Conservation (phyloP, 2,113 vertebrate species). For the Diadophis punctatus region DNA sequence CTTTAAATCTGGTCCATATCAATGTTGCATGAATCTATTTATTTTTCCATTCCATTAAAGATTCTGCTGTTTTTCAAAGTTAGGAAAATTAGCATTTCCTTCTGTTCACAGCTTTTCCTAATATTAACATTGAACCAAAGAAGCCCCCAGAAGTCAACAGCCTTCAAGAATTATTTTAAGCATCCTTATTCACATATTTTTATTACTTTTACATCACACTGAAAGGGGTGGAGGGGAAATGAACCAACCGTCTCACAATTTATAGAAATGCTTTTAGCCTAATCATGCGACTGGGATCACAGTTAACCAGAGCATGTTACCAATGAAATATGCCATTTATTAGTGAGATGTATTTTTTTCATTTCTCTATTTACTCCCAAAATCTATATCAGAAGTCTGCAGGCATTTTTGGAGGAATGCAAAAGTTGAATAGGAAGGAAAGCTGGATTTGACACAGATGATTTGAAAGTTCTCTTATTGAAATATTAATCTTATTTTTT, state of each 20-base stretch:
- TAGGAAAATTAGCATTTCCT: neutral
- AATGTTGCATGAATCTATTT: neutral
- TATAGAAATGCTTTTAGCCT: neutral
- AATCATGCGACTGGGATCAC: neutral
- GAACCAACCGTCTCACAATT: neutral
- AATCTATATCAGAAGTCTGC: neutral
- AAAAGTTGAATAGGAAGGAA: neutral
- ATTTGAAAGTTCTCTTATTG: neutral
- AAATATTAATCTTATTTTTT: neutral
- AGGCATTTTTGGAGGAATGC: neutral
- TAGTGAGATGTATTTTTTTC: neutral
- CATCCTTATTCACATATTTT: neutral
- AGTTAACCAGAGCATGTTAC: neutral
- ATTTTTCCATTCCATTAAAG: neutral
- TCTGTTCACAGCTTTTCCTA: neutral
- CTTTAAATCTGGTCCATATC: neutral
- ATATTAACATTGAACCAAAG: neutral
- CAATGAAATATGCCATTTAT: neutral
- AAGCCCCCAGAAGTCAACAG: neutral
- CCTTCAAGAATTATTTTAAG: neutral
- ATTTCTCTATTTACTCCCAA: neutral
- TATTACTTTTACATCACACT: neutral
- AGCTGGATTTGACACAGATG: neutral
- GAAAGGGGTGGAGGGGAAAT: neutral
- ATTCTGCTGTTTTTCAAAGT: neutral